Evolutionary conservation across 2,888 invertebrate species (phyloP).

Genomic region (Clostera curtula): DNA sequence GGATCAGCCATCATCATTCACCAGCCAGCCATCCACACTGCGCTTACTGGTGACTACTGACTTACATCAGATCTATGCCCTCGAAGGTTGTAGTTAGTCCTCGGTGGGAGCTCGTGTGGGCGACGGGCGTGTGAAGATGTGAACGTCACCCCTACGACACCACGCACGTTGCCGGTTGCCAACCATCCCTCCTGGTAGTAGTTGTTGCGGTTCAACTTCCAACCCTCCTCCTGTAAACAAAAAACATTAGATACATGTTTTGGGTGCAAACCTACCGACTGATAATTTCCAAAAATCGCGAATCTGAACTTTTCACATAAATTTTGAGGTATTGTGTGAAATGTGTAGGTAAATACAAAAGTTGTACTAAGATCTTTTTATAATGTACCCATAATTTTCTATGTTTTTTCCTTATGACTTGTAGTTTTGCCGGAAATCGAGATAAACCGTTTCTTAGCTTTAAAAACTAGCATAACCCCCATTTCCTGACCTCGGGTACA

Average conservation of each 20-base stretch:
- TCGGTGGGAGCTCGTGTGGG: slow-evolving; percentile 87
- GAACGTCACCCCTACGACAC: slow-evolving; percentile 96
- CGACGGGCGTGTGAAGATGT: slow-evolving; percentile 95
- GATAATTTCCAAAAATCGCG: slow-evolving; percentile 16
- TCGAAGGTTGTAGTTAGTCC: slow-evolving; percentile 97
- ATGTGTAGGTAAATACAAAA: too few relatives aligned
- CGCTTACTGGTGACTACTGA: too few relatives aligned
- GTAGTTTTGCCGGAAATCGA: too few relatives aligned
- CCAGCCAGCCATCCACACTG: too few relatives aligned
- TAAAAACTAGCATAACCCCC: too few relatives aligned
- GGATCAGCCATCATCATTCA: too few relatives aligned
- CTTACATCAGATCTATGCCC: slow-evolving; percentile 96
- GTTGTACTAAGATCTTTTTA: too few relatives aligned
- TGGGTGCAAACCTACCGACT: slow-evolving; percentile 7
- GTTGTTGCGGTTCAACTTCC: slow-evolving; percentile 95
- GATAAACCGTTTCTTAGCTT: too few relatives aligned
- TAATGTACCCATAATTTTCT: too few relatives aligned
- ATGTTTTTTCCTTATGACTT: too few relatives aligned
- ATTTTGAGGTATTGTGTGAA: too few relatives aligned
- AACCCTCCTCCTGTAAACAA: slow-evolving; percentile 87
- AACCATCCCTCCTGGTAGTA: slow-evolving; percentile 99
- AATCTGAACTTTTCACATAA: slow-evolving; percentile 9
- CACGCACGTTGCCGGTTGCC: slow-evolving; percentile 94
- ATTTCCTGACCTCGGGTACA: too few relatives aligned
- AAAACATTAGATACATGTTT: slow-evolving; percentile 8